A percentile compares a stretch with the other conserved stretches of the same genome.
Evolutionary conservation across 1,140 invertebrate species (phyloP).

Genomic region (Zaprionus tsacasi): DNA sequence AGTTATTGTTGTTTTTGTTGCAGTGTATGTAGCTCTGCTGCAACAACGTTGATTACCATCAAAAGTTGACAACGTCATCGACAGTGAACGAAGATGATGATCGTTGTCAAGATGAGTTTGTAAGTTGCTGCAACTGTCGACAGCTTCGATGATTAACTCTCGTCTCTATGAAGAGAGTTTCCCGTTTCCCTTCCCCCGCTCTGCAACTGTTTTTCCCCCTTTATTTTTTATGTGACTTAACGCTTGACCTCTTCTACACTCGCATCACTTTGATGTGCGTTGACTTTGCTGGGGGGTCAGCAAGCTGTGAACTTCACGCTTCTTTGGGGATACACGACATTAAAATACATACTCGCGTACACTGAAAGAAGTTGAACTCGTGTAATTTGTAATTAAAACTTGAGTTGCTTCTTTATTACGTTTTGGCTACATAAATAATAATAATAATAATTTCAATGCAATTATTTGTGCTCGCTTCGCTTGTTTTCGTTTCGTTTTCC

Average conservation of each 20-base stretch:
- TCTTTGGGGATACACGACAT: conserved; percentile 17
- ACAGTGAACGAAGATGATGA: conserved; percentile 52
- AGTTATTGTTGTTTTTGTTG: conserved; percentile 11
- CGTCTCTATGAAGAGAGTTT: conserved; percentile 46
- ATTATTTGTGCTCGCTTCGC: conserved; percentile 62
- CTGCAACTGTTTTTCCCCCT: not conserved
- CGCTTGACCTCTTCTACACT: conserved; percentile 69
- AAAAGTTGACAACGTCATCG: conserved; percentile 60
- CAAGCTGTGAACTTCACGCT: conserved; percentile 60
- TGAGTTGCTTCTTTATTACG: conserved; percentile 60
- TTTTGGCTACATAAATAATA: conserved; percentile 56
- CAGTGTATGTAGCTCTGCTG: not conserved
- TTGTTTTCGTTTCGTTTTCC: conserved; percentile 41
- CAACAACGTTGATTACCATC: conserved; percentile 38
- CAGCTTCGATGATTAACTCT: conserved; percentile 62
- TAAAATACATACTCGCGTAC: conserved; percentile 7
- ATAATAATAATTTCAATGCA: conserved; percentile 46
- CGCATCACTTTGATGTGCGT: conserved; percentile 72
- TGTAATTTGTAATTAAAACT: conserved; percentile 81
- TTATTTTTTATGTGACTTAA: conserved; percentile 67
- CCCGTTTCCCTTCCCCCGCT: not conserved
- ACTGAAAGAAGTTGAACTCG: conserved; percentile 31
- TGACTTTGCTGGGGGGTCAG: conserved; percentile 70
- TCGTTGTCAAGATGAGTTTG: conserved; percentile 28
- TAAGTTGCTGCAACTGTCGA: conserved; percentile 32